Conservation (phyloP, 2,797 vertebrate species). For the Syngnathus rostellatus region DNA sequence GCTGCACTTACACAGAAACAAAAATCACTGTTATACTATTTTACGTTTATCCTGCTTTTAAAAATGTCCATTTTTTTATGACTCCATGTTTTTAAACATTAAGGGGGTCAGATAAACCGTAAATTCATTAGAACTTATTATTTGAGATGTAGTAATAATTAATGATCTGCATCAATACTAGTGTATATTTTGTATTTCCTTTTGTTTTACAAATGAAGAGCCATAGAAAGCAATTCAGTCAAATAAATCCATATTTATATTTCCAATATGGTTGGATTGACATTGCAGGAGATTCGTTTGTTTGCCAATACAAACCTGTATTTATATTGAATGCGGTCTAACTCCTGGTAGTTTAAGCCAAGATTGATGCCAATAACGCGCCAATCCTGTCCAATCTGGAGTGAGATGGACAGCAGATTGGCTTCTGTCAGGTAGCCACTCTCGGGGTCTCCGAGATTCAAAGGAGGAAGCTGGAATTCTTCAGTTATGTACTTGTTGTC, state of each 20-base stretch:
- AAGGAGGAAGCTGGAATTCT: slow-evolving; percentile 65
- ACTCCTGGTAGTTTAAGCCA: slow-evolving; percentile 76
- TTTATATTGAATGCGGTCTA: slow-evolving; percentile 79
- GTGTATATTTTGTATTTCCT: not conserved
- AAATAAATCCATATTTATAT: not conserved
- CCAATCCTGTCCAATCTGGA: slow-evolving; percentile 85
- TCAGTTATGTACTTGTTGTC: slow-evolving; percentile 48
- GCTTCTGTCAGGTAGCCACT: slow-evolving; percentile 90
- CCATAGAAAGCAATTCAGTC: not conserved
- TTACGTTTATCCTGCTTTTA: not conserved
- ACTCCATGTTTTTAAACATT: not conserved
- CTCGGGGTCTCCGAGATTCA: slow-evolving; percentile 89
- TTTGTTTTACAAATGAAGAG: not conserved
- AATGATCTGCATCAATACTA: not conserved
- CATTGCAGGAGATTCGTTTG: not conserved
- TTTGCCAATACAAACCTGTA: slow-evolving; percentile 66
- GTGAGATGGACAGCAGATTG: slow-evolving; percentile 85
- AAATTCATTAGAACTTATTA: not conserved
- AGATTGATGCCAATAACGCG: slow-evolving; percentile 80
- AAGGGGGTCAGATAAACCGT: not conserved
- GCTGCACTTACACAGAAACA: not conserved
- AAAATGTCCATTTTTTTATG: not conserved
- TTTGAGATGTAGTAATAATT: not conserved
- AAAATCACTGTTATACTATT: not conserved
- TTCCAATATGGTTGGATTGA: not conserved